Percentiles rank a stretch among this genome's conserved stretches.
These are phyloP conservation scores for Zelleria hepariella DNA, from an alignment of 2,888 invertebrate genomes.

Conservation along the genomic window DNA sequence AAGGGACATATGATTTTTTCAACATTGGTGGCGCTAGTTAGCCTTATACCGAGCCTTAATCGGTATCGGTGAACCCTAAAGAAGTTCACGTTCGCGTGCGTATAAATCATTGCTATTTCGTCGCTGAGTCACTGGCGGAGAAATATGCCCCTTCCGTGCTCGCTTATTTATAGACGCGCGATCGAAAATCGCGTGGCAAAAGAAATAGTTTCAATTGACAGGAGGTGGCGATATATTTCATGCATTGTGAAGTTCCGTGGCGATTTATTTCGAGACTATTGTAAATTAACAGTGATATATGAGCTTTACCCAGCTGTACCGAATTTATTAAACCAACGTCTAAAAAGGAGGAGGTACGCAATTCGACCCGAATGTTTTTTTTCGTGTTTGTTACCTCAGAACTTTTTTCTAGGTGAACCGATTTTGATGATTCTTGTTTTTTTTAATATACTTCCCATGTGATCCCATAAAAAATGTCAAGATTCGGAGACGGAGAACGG, in stretches of 20 bases:
- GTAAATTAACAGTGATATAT: neutral
- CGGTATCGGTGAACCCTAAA: neutral
- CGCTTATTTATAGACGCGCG: neutral
- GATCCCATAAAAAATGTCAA: no score
- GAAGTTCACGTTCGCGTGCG: neutral
- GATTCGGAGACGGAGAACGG: no score
- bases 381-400: no score
- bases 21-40: neutral
- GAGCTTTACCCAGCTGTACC: no score
- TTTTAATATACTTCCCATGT: no score
- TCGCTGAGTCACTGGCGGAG: neutral
- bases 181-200: neutral
- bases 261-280: neutral
- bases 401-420: no score
- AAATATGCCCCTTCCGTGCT: neutral
- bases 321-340: no score
- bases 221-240: neutral
- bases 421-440: no score
- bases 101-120: neutral
- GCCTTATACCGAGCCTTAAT: neutral
- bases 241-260: neutral
- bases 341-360: no score
- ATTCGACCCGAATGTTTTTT: no score
- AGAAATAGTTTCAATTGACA: neutral
- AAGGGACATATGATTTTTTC: neutral